Percentiles rank a stretch among this genome's conserved stretches.
These are phyloP conservation scores for Elaphurus davidianus DNA, from an alignment of 2,113 vertebrate species.

Conservation along the genomic window DNA sequence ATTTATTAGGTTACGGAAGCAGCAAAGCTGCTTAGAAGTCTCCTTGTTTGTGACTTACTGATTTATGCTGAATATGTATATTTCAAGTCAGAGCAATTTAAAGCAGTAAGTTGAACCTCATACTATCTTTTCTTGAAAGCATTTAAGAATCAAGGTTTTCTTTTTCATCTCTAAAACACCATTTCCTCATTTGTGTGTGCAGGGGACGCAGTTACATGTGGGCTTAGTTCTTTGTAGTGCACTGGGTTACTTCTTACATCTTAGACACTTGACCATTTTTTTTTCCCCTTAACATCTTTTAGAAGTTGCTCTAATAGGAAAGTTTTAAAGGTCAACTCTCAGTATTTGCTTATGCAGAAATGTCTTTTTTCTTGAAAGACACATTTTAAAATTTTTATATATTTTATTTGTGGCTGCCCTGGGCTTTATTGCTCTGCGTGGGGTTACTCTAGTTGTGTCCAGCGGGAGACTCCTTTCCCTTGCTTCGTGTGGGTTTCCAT, in stretches of 20 bases:
- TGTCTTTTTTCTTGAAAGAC: background rate
- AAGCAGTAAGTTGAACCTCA: background rate
- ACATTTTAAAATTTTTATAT: background rate
- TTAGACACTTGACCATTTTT: background rate
- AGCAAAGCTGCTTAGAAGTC: background rate
- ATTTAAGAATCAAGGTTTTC: background rate
- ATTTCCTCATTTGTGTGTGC: background rate
- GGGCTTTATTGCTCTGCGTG: background rate
- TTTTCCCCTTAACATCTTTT: background rate
- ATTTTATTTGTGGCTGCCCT: background rate
- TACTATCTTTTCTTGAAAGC: background rate
- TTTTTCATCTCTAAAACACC: background rate
- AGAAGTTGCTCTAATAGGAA: background rate
- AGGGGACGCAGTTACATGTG: fast-evolving
- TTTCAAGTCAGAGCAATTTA: background rate
- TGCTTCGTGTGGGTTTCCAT: fast-evolving
- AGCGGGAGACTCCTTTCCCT: fast-evolving
- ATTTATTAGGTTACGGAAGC: background rate
- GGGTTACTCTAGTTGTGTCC: background rate
- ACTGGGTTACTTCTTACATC: background rate
- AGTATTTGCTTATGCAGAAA: background rate
- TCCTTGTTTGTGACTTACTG: background rate
- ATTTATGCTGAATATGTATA: background rate
- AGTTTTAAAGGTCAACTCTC: background rate
- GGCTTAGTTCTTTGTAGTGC: background rate